Percentiles rank a stretch among this genome's conserved stretches.
phyloP scores from a whole-genome alignment of 2,888 invertebrate genomes.

The Rhamphomyia laevipes region DNA sequence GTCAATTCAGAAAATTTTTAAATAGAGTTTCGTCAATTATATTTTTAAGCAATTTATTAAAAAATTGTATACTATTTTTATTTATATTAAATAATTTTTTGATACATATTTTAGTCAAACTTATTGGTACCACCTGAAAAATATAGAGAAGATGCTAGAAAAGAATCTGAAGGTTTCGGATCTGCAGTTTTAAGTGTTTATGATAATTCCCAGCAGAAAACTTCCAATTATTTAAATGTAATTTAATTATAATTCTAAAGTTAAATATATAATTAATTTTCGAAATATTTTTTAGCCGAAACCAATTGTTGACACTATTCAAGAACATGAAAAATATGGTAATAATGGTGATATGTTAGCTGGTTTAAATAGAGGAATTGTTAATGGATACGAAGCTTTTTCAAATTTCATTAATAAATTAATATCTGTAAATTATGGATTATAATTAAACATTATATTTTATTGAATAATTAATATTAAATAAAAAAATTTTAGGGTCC shows the following conservation, averaged over 20 bases:
- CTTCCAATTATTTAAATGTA: slow-evolving; percentile 27
- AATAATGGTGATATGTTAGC: slow-evolving; percentile 58
- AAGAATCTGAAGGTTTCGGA: slow-evolving; percentile 31
- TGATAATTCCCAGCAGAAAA: slow-evolving; percentile 29
- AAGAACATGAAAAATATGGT: slow-evolving; percentile 67
- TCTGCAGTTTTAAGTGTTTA: slow-evolving; percentile 30
- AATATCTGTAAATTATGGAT: slow-evolving; percentile 51
- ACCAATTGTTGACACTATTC: slow-evolving; percentile 63
- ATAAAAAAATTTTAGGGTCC: slow-evolving; percentile 26
- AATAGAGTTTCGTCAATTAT: no score
- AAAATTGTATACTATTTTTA: no score
- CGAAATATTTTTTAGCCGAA: slow-evolving; percentile 39
- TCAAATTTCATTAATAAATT: slow-evolving; percentile 51
- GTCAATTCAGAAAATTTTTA: no score
- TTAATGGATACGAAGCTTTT: slow-evolving; percentile 55
- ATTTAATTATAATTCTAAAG: not conserved
- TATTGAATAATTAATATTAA: not conserved
- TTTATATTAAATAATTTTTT: not conserved
- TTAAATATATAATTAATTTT: not conserved
- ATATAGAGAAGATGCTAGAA: slow-evolving; percentile 30
- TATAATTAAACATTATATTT: not conserved
- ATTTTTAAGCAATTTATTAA: no score
- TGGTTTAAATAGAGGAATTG: slow-evolving; percentile 48
- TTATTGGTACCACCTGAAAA: slow-evolving; percentile 20
- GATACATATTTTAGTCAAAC: slow-evolving; percentile 12